Base-by-base conservation (phyloP, 2,888 invertebrate genomes). In the Listrodromus nycthemerus region DNA sequence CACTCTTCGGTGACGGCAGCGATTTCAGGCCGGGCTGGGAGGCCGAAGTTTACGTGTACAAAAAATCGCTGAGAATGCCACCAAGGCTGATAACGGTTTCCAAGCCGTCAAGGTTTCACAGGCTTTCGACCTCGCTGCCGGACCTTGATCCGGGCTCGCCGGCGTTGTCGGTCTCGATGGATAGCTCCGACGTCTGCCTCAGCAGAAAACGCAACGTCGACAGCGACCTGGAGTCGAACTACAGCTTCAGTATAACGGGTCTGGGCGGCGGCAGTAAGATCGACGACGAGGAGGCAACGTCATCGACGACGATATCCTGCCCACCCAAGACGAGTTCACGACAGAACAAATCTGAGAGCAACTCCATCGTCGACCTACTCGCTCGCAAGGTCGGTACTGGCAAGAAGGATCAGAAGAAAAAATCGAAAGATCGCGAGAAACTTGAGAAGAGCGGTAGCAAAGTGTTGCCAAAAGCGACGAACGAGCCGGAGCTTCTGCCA, bases 21-120 rank as follows among this genome's bases (percentile, higher is more conserved):
- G 96, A 96, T 90, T 96, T 97, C 89, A 95, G 95, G 87, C 97
- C 97, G 0, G 97, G 97, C 0, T 97, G 97, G 97, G 97, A 97
- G 93, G 96, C 97, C 91, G 97, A 97, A 90, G 95, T 97, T 21
- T 97, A 96, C 90, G 96, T 95, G 88, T 98, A 96, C 90, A 98
- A 98, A 92, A 95, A 97, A 87, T 97, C 97, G 0, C 93, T 97
- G 21, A 95, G 97, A 88, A 97, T 98, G 95, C 97, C 98, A 1
- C 95, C 96, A 48, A 95, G 96, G 88, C 94, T 98, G 71, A 98
- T 98, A 87, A 97, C 96, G 52, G 96, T 97, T 78, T 96, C 97
- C 45, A 95, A 96, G 86, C 96, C 97, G 1, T 96, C 96, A 33
- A 95, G 96, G 65, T 95, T 95, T 89, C 95, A 96, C 77, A 94